Evolutionary conservation across 2,113 vertebrate genomes (phyloP), one percentile per base, ranked within the genome.

Genomic region (Prinia subflava): DNA sequence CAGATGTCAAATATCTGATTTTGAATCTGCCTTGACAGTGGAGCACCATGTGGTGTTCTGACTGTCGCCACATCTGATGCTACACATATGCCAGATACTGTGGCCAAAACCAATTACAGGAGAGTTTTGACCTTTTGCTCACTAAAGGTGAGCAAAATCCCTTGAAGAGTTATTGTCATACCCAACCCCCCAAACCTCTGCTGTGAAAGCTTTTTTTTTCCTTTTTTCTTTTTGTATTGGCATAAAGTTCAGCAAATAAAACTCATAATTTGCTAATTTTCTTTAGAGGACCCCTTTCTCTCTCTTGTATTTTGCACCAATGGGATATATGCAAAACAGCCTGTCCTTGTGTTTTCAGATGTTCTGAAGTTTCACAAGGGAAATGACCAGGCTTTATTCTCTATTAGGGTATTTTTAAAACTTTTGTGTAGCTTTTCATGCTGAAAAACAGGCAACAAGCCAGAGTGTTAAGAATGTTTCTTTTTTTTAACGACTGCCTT

Each of bases 21-120:
- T 81, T n/a, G 47, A 74, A 42, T 74, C 17, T 46, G 11, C n/a
- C 25, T 85, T 85, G 50, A 28, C 0, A 3, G 30, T 80, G 33
- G 31, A 73, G 15, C 31, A 55, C 33, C 10, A 11, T 55, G 37
- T 3, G 3, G 3, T 68, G 25, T n/a, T 89, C 53, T 73, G 41
- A 18, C 13, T 33, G 21, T 20, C 39, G 21, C 13, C 11, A 2
- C 8, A 3, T 59, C 80, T 70, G 20, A 60, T 41, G 24, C 75
- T 71, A 30, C 18, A 44, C 18, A 22, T 0, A 1, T 64, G 37
- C 24, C 56, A 49, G 13, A 37, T 71, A 39, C 15, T 0, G 0
- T 46, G 35, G 7, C 23, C 0, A 4, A 28, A 62, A 64, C 10
- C 15, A 56, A n/a, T 30, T 37, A 31, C 24, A 2, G 0, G 42